A percentile compares a stretch with the other conserved stretches of the same genome.
phyloP scores from a whole-genome alignment of 1,140 invertebrate genomes.

The Caenorhabditis briggsae region DNA sequence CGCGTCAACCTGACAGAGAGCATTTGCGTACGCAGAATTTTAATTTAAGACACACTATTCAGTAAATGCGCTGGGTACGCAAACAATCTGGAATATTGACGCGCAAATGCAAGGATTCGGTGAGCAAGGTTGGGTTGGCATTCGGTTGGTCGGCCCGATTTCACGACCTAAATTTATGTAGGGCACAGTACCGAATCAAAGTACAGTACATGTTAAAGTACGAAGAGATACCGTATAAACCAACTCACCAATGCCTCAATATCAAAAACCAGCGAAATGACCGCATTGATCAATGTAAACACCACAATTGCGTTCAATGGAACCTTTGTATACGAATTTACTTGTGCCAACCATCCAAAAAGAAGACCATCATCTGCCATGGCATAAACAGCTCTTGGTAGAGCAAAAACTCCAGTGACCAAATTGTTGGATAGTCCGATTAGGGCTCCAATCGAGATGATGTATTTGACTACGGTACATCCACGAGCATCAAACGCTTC shows the following conservation, averaged over 20 bases:
- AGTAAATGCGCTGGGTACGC: too few species aligned
- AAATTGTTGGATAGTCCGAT: conserved; percentile 88
- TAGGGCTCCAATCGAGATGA: conserved; percentile 88
- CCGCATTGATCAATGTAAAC: conserved; percentile 84
- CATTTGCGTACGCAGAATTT: too few species aligned
- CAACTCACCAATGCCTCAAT: conserved; percentile 84
- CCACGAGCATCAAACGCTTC: conserved; percentile 84
- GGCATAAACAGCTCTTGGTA: conserved; percentile 89
- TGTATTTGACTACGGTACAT: conserved; percentile 86
- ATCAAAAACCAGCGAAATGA: conserved; percentile 89
- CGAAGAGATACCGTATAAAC: neutral
- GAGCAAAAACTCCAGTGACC: conserved; percentile 89
- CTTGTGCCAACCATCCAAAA: conserved; percentile 84
- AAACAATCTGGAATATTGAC: too few species aligned
- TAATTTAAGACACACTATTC: too few species aligned
- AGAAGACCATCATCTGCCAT: conserved; percentile 90
- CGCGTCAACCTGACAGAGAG: too few species aligned
- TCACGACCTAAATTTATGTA: too few species aligned
- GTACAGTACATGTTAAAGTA: too few species aligned
- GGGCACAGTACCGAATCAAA: too few species aligned
- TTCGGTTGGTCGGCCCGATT: too few species aligned
- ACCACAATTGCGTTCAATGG: conserved; percentile 87
- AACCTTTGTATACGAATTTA: conserved; percentile 85
- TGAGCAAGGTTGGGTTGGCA: too few species aligned
- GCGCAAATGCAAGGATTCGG: too few species aligned